A percentile compares a stretch with the other conserved stretches of the same genome.
phyloP scores from a whole-genome alignment of 1,140 invertebrate species.

The Luehdorfia chinensis region DNA sequence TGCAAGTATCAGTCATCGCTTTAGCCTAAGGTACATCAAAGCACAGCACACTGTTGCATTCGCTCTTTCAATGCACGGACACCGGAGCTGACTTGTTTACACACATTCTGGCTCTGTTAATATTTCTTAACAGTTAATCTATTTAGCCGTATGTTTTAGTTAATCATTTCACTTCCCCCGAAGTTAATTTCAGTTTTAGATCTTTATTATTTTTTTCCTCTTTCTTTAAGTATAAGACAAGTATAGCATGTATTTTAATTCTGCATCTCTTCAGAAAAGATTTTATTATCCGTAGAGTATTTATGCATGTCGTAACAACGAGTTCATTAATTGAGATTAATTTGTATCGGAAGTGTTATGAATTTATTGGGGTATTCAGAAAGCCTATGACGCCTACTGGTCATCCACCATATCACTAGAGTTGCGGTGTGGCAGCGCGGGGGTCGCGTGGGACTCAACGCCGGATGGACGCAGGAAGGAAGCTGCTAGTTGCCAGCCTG shows the following conservation, averaged over 20 bases:
- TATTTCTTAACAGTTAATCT: constrained; percentile 6
- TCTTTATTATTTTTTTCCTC: too few relatives aligned
- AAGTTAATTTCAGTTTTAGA: background rate
- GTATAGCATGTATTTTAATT: too few relatives aligned
- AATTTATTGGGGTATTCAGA: too few relatives aligned
- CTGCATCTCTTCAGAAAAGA: too few relatives aligned
- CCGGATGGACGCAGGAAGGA: constrained; percentile 71
- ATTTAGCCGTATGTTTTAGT: background rate
- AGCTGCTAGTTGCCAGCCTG: constrained; percentile 64
- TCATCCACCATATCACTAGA: constrained; percentile 44
- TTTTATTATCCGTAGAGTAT: too few relatives aligned
- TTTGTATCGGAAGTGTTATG: too few relatives aligned
- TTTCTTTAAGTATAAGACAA: too few relatives aligned
- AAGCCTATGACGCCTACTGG: constrained; percentile 36
- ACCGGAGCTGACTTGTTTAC: background rate
- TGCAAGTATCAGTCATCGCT: background rate
- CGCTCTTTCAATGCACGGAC: constrained; percentile 3
- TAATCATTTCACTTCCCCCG: background rate
- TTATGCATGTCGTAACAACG: too few relatives aligned
- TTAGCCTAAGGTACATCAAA: background rate
- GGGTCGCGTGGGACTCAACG: constrained; percentile 65
- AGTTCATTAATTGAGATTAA: too few relatives aligned
- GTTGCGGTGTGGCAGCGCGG: constrained; percentile 23
- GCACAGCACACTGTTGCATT: background rate
- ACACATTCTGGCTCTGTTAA: background rate